Base-by-base conservation (phyloP, 1,140 invertebrate species). In the Epicauta chinensis region DNA sequence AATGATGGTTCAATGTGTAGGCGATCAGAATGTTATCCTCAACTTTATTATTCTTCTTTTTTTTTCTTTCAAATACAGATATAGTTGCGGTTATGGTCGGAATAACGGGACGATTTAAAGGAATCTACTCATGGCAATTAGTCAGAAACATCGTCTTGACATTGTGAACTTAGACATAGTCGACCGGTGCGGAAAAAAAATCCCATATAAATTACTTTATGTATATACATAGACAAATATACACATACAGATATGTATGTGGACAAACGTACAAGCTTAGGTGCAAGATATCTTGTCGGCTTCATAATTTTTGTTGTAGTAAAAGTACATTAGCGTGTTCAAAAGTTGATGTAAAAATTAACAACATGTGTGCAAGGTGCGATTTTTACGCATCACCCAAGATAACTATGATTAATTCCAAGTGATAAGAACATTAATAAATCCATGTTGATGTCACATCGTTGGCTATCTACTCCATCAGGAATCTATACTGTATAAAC, bases 301-400 rank as follows among this genome's bases (percentile, higher is more conserved):
- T 17, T 36, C 41, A 49, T 57, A 23, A 62, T 62, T 62, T 62
- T 62, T 62, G 32, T 55, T 38, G 31, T 47, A 38, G 38, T 48
- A 56, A 51, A 58, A 62, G 60, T 62, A 62, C 60, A 60, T 62
- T 62, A 62, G 43, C 60, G 53, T 62, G 60, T 62, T 62, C 45
- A 16, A 35, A 40, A 14, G 23, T 39, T 46, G 14, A 42, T 53
- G 50, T 59, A 62, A 62, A 62, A 62, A 62, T 57, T 16, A n/a
- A 40, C 13, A 58, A 60, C 58, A 58, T 60, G 56, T 58, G 59
- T 62, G 60, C 39, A 35, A 60, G 58, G 60, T 62, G 60, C 58
- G 60, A 62, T 62, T 51, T 57, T 52, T 56, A 45, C 60, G 60
- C 60, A 55, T 23, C 23, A 7, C 40, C 46, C 51, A 32, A 53